These are phyloP conservation scores for Chloropsis hardwickii DNA, from an alignment of 2,113 vertebrate species.

Conservation along the genomic window DNA sequence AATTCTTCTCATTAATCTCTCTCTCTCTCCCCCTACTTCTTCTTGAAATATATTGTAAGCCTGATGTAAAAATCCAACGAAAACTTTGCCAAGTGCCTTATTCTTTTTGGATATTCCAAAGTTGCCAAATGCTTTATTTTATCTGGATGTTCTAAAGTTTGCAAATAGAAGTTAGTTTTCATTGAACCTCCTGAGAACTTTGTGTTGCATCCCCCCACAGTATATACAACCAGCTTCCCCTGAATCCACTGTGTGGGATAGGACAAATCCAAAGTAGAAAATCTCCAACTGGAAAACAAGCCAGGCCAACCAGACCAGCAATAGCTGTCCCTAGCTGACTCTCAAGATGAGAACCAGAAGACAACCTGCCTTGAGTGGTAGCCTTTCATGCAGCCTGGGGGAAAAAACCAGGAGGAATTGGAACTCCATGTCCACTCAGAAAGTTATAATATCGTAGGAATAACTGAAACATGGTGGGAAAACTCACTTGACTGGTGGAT, in stretches of 20 bases:
- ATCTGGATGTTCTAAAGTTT: background rate
- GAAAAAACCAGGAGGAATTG: background rate
- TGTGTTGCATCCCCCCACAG: background rate
- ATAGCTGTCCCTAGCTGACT: background rate
- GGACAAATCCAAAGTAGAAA: background rate
- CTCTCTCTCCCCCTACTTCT: background rate
- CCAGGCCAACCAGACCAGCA: background rate
- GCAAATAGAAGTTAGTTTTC: background rate
- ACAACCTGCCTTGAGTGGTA: background rate
- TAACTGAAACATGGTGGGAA: background rate
- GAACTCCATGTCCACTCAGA: background rate
- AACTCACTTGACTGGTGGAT: background rate
- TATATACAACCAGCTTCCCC: background rate
- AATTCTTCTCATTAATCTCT: background rate
- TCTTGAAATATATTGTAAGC: background rate
- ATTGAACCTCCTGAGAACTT: background rate
- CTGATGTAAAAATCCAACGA: background rate
- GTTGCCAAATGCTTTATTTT: background rate
- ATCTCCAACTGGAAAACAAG: background rate
- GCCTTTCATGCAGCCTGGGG: background rate
- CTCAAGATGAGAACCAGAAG: background rate
- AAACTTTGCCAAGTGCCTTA: background rate
- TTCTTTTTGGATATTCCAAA: background rate
- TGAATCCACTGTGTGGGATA: accelerated
- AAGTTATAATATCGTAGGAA: background rate